Conservation (phyloP, 2,888 invertebrate genomes). For the Trissolcus japonicus region DNA sequence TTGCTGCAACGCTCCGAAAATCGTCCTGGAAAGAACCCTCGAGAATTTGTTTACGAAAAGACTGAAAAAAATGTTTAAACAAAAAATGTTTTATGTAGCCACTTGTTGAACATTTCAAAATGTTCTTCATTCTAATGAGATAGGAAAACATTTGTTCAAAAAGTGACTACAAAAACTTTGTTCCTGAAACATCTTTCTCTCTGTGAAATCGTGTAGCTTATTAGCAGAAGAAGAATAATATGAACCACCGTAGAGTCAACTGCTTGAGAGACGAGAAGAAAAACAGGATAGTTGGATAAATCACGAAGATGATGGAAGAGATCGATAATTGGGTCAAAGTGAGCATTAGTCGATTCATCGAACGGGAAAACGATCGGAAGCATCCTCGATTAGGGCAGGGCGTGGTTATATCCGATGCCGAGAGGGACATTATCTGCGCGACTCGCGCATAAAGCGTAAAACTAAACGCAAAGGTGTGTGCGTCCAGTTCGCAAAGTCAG, state of each 20-base stretch:
- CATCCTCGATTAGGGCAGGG: conserved; percentile 64
- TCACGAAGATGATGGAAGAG: conserved; percentile 45
- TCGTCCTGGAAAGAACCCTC: no score
- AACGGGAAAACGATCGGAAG: conserved; percentile 64
- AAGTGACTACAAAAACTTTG: no score
- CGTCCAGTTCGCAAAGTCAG: conserved; percentile 64
- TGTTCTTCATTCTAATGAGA: no score
- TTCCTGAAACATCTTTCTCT: no score
- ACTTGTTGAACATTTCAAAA: no score
- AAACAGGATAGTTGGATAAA: conserved; percentile 25
- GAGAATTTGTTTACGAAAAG: no score
- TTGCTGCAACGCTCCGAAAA: no score
- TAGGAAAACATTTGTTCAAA: no score
- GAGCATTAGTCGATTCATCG: conserved; percentile 66
- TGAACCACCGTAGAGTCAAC: not conserved
- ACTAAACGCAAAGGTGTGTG: conserved; percentile 59
- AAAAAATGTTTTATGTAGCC: no score
- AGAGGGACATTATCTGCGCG: conserved; percentile 54
- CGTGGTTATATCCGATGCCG: conserved; percentile 63
- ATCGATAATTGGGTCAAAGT: conserved; percentile 61
- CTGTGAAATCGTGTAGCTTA: no score
- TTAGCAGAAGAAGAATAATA: no score
- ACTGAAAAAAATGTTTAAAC: no score
- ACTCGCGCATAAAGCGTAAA: conserved; percentile 52
- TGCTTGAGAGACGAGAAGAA: conserved; percentile 13